Base-by-base conservation (phyloP, 2,888 invertebrate genomes). In the Cryptosula pallasiana region DNA sequence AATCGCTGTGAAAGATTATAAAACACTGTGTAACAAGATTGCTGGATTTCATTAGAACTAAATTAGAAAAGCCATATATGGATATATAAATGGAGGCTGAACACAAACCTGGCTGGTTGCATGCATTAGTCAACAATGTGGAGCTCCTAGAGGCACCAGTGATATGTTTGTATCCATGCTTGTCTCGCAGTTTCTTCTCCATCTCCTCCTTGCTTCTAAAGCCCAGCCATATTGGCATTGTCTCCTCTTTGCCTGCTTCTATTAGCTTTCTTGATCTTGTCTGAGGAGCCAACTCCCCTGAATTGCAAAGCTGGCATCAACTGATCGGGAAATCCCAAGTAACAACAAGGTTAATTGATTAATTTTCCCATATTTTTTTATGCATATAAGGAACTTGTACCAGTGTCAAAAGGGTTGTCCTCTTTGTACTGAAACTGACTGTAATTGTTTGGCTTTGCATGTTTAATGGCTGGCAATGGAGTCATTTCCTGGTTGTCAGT, bases 191-290 rank as follows among this genome's bases (percentile, higher is more conserved):
- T 23, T 13, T 25, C 5, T 23, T 9, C 57, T 57, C 57, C 57
- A 57, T 57, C 5, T 57, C 57, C 25, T 57, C 57, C n/a, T 25
- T 57, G 25, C n/a, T 57, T 5, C n/a, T 57, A 25, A 57, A 57
- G 57, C 57, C 57, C n/a, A 57, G 25, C 57, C 57, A 57, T 13
- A 57, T 57, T 5, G 16, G 57, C 57, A 57, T 57, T 25, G 57
- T 57, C 25, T 57, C 57, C 57, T 57, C 57, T 25, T 57, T 57
- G 57, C n/a, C n/a, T 23, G 57, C 25, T 57, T 57, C 57, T 25
- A 57, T 23, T 25, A 57, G 25, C n/a, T 57, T 57, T 25, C 57
- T 57, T n/a, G 57, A 57, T 25, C 57, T 57, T 9, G 57, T 57
- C 25, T 57, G 57, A n/a, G 57, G 57, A 5, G 25, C 45, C 20